Evolutionary conservation across 92 coral and sea anemone species (phyloP).

Genomic region (Palythoa heliodiscus): DNA sequence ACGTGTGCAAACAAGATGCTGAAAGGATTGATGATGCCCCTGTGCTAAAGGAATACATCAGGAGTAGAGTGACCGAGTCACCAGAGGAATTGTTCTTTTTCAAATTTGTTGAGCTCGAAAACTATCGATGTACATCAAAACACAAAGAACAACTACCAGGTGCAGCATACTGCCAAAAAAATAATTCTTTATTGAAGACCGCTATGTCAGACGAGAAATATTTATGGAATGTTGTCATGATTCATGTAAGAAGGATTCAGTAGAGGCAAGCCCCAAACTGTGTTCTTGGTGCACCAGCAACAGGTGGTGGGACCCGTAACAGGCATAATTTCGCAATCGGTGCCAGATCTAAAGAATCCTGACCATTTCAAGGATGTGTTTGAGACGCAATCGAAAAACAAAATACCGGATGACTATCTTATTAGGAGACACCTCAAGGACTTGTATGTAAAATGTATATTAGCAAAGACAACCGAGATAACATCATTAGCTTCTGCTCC

Average conservation of each 20-base stretch:
- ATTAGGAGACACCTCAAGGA: no score
- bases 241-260: no score
- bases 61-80: no score
- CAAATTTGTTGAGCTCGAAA: neutral
- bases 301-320: conserved; percentile 49
- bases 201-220: conserved; percentile 27
- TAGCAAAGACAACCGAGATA: no score
- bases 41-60: no score
- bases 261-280: neutral
- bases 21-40: conserved; percentile 3
- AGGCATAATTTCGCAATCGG: no score
- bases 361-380: conserved; percentile 40
- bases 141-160: conserved; percentile 16
- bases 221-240: conserved; percentile 10
- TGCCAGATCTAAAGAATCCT: conserved; percentile 31
- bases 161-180: conserved; percentile 27
- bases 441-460: no score
- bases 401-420: no score
- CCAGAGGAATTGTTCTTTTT: no score
- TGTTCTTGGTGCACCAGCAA: conserved; percentile 40
- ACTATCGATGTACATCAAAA: neutral
- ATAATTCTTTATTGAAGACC: no score
- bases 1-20: neutral
- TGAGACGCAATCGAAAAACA: no score
- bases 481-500: no score